Evolutionary conservation across 2,797 vertebrate species (phyloP).

Genomic region (Clarias fuscus): DNA sequence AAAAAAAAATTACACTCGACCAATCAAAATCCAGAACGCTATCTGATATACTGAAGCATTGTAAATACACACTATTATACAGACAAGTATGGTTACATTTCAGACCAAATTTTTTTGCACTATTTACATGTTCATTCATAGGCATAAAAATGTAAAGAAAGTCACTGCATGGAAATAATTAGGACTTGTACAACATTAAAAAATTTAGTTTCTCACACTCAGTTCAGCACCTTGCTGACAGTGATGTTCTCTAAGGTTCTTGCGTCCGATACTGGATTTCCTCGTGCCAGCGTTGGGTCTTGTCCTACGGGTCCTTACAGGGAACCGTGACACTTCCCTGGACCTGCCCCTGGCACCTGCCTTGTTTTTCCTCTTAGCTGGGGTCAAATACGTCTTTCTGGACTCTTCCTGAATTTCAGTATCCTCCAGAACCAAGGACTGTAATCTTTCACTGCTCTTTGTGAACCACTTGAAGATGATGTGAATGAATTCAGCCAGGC

Average conservation of each 20-base stretch:
- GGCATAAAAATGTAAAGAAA: too few relatives aligned
- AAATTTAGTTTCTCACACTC: conserved; percentile 53
- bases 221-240: conserved; percentile 38
- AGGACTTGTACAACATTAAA: background rate
- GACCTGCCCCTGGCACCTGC: background rate
- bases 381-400: conserved; percentile 32
- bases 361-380: conserved; percentile 50
- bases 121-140: too few relatives aligned
- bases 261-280: conserved; percentile 29
- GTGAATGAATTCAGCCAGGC: conserved; percentile 76
- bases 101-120: background rate
- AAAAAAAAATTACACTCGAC: background rate
- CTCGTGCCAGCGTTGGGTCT: conserved; percentile 47
- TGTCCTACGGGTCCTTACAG: background rate
- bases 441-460: background rate
- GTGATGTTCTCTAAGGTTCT: conserved; percentile 12
- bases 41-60: background rate
- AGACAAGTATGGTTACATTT: background rate
- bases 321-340: background rate
- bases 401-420: background rate
- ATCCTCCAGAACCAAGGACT: rapidly evolving
- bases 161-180: background rate
- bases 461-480: conserved; percentile 62
- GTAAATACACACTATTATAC: background rate
- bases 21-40: background rate